These are phyloP conservation scores for Chionoecetes opilio DNA, from an alignment of 1,140 invertebrate genomes.

Conservation along the genomic window DNA sequence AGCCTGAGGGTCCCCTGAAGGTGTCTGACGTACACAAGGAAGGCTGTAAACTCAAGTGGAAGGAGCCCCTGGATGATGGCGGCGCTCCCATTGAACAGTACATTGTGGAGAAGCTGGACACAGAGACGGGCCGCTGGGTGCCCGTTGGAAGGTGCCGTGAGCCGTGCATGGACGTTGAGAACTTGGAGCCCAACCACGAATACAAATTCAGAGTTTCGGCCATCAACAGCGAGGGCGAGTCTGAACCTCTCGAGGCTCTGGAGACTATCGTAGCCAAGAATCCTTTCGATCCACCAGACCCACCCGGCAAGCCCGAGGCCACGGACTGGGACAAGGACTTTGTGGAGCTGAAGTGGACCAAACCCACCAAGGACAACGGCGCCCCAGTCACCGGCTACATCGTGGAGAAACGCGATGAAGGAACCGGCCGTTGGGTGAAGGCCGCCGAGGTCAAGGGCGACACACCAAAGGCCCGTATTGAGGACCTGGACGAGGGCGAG, in stretches of 20 bases:
- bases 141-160: constrained; percentile 91
- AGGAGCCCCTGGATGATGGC: constrained; percentile 97
- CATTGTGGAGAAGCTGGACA: constrained; percentile 96
- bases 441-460: constrained; percentile 90
- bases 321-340: constrained; percentile 98
- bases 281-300: constrained; percentile 97
- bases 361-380: constrained; percentile 94
- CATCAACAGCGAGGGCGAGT: constrained; percentile 97
- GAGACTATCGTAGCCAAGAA: constrained; percentile 97
- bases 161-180: constrained; percentile 92
- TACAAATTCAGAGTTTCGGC: constrained; percentile 98
- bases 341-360: constrained; percentile 96
- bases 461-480: constrained; percentile 91
- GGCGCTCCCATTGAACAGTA: constrained; percentile 95
- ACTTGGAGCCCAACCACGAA: constrained; percentile 94
- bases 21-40: constrained; percentile 97
- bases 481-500: constrained; percentile 92
- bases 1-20: constrained; percentile 97
- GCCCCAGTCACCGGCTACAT: constrained; percentile 96
- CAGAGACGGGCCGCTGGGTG: constrained; percentile 91
- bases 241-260: constrained; percentile 94
- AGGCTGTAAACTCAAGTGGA: constrained; percentile 97
- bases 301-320: constrained; percentile 94
- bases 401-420: constrained; percentile 97
- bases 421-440: constrained; percentile 93